Conservation (phyloP, 2,113 vertebrate species). For the Pseudorectes ferrugineus region DNA sequence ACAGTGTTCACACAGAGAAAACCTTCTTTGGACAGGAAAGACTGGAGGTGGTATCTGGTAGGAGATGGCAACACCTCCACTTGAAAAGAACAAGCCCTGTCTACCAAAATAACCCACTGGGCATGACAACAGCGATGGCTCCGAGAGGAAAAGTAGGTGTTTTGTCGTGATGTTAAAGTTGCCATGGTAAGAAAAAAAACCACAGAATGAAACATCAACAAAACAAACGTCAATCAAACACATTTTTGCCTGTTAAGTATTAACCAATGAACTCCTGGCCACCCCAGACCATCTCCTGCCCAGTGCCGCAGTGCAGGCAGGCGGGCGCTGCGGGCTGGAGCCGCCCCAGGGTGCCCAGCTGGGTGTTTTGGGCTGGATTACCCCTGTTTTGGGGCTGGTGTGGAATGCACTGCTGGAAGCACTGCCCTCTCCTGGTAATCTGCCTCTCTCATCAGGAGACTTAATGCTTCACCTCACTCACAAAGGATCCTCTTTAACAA, state of each 20-base stretch:
- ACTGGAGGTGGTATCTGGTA: slow-evolving; percentile 44
- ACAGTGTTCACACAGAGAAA: neutral
- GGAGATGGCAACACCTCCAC: slow-evolving; percentile 48
- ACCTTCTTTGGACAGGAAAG: slow-evolving; percentile 29
- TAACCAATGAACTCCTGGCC: slow-evolving; percentile 11
- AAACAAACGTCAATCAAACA: neutral
- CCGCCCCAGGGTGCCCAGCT: neutral
- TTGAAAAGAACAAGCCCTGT: slow-evolving; percentile 48
- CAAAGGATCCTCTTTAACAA: neutral
- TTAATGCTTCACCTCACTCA: neutral
- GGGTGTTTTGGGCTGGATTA: neutral
- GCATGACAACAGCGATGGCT: slow-evolving; percentile 38
- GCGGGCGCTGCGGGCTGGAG: rapidly evolving
- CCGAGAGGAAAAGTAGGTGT: slow-evolving; percentile 29
- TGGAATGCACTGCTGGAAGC: neutral
- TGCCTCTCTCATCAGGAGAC: neutral
- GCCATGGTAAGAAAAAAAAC: slow-evolving; percentile 12
- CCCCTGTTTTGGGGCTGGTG: neutral
- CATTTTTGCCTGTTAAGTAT: neutral
- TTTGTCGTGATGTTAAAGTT: slow-evolving; percentile 56
- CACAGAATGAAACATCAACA: slow-evolving; percentile 52
- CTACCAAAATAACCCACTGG: slow-evolving; percentile 49
- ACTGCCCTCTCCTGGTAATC: slow-evolving; percentile 78
- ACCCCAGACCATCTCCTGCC: neutral
- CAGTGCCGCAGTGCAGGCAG: rapidly evolving